Conservation (phyloP, 2,888 invertebrate genomes). For the Alcis repandata region DNA sequence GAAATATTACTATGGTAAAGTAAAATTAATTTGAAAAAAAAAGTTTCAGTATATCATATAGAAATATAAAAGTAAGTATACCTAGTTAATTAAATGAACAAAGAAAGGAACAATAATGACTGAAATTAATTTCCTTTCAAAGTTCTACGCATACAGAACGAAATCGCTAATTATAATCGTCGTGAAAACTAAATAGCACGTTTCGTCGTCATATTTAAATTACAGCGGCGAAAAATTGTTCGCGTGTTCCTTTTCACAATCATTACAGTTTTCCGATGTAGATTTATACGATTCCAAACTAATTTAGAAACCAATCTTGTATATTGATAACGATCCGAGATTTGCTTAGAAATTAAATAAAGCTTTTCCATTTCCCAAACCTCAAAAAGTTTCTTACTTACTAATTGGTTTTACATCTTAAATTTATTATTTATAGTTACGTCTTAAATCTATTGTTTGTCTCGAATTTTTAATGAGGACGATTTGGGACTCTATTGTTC, state of each 20-base stretch:
- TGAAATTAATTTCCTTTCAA: conserved; percentile 17
- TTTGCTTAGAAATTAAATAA: conserved; percentile 31
- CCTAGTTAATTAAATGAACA: conserved; percentile 3
- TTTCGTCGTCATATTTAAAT: background rate
- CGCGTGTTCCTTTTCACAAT: conserved; percentile 41
- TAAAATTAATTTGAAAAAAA: no score
- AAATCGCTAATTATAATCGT: conserved; percentile 18
- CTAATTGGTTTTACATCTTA: background rate
- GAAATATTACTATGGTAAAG: no score
- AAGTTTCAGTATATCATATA: no score
- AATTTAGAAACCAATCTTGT: conserved; percentile 47
- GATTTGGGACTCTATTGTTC: conserved; percentile 18
- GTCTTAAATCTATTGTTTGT: conserved; percentile 2
- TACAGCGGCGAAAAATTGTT: conserved; percentile 22
- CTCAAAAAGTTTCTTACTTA: background rate
- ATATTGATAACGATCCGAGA: conserved; percentile 42
- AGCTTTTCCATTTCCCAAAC: conserved; percentile 27
- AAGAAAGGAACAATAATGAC: background rate
- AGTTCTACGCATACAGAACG: conserved; percentile 14
- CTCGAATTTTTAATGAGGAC: conserved; percentile 8
- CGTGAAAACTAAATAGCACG: conserved; percentile 13
- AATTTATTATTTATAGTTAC: background rate
- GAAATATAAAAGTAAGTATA: conserved; percentile 1
- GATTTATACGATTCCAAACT: conserved; percentile 44
- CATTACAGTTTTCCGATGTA: conserved; percentile 39